Base-by-base conservation (phyloP, 2,113 vertebrate species). In the Smithornis capensis region DNA sequence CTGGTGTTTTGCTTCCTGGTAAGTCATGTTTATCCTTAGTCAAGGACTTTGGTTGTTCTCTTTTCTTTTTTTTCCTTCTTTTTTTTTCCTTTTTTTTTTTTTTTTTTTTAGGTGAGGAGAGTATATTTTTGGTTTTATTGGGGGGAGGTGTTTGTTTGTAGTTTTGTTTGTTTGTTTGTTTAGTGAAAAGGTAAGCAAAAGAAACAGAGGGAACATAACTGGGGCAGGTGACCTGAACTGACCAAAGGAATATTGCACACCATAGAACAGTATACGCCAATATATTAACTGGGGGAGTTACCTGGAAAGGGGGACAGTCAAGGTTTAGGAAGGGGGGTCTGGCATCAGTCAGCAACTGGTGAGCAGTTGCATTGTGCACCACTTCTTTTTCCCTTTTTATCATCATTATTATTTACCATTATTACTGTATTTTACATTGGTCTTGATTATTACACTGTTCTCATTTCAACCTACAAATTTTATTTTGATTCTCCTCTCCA, bases 261-360 rank as follows among this genome's bases (percentile, higher is more conserved):
- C 15, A 25, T 13, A 60, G 23, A 74, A 28, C 44, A 50, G 37
- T 27, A 24, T 52, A 44, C 9, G 18, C 50, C 37, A 28, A 12
- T 52, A 9, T 17, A 38, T 67, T 19, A 74, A 67, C 18, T 44
- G 31, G 18, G 22, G 13, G 31, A 44, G 31, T 44, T 81, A 52
- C 22, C 29, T 16, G 28, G 28, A 81, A 68, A 1, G 0, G 18
- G 27, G 8, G 10, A 12, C 37, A 52, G 1, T 19, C 0, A 0
- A 18, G 19, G 33, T 74, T 74, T 1, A 0, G 23, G 23, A 89
- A 59, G 15, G 19, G 52, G 16, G 10, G 28, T 52, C 44, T 82
- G 69, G 10, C 23, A 45, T 52, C 12, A 14, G 16, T 31, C 19
- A 44, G 18, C 0, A 0, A 13, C 28, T 28, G 19, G 15, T 45